phyloP scores from a whole-genome alignment of 2,113 vertebrate species.

The Psilopsiagon aymara region DNA sequence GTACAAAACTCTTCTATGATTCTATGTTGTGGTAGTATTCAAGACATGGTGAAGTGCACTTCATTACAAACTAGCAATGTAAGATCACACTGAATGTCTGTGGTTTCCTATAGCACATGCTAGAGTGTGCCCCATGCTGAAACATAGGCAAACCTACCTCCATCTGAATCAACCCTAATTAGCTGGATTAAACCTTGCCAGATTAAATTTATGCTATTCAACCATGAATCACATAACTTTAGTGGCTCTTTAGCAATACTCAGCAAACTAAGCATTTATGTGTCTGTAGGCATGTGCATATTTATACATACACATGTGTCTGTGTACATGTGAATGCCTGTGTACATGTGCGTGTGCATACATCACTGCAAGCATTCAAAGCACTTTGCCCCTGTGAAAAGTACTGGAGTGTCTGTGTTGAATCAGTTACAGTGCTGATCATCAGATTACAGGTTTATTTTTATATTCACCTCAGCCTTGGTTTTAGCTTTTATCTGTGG shows the following conservation, averaged over 20 bases:
- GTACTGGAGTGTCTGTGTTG: background rate
- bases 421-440: background rate
- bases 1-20: background rate
- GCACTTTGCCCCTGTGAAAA: background rate
- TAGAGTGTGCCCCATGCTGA: background rate
- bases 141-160: background rate
- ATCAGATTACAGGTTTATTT: background rate
- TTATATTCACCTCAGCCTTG: background rate
- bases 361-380: background rate
- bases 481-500: constrained; percentile 7
- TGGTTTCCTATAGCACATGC: background rate
- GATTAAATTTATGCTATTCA: background rate
- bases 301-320: background rate
- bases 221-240: background rate
- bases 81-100: background rate
- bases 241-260: background rate
- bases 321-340: background rate
- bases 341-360: rapidly evolving
- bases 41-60: background rate
- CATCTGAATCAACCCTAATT: background rate
- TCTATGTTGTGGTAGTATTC: background rate
- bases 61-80: background rate
- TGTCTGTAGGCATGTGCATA: background rate
- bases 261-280: background rate
- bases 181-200: background rate